phyloP scores from a whole-genome alignment of 2,113 vertebrate species.

The Oenanthe melanoleuca region DNA sequence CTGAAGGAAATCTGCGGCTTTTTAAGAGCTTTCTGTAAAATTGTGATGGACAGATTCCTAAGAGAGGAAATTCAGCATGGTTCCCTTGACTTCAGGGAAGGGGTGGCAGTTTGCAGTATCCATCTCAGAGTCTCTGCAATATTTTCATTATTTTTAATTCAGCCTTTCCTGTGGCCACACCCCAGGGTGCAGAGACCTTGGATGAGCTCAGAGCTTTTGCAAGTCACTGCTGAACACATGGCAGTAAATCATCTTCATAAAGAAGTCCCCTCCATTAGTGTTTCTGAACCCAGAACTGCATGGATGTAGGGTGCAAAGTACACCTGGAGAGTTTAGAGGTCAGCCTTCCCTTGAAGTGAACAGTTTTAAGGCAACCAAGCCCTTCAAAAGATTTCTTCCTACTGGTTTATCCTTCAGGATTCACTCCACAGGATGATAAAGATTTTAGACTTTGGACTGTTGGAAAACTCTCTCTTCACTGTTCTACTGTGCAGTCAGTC shows the following conservation, averaged over 20 bases:
- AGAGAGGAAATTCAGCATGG: background rate
- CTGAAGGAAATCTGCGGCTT: background rate
- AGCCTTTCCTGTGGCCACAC: background rate
- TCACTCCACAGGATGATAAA: background rate
- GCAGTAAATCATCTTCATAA: background rate
- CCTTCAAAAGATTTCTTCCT: conserved; percentile 1
- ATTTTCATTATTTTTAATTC: background rate
- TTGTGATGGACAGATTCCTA: background rate
- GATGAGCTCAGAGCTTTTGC: background rate
- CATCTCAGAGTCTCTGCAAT: background rate
- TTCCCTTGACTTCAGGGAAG: background rate
- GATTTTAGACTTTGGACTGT: background rate
- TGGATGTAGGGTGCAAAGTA: background rate
- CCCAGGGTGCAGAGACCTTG: background rate
- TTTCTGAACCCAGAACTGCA: background rate
- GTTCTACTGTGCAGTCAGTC: background rate
- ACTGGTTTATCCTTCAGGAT: conserved; percentile 23
- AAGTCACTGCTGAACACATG: background rate
- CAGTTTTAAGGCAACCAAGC: background rate
- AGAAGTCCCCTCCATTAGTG: background rate
- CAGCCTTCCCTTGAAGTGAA: background rate
- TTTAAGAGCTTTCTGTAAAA: background rate
- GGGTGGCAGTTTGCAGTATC: background rate
- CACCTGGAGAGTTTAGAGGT: background rate
- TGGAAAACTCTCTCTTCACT: background rate